Conservation (phyloP, 2,113 vertebrate genomes). For the Cephalopterus ornatus region DNA sequence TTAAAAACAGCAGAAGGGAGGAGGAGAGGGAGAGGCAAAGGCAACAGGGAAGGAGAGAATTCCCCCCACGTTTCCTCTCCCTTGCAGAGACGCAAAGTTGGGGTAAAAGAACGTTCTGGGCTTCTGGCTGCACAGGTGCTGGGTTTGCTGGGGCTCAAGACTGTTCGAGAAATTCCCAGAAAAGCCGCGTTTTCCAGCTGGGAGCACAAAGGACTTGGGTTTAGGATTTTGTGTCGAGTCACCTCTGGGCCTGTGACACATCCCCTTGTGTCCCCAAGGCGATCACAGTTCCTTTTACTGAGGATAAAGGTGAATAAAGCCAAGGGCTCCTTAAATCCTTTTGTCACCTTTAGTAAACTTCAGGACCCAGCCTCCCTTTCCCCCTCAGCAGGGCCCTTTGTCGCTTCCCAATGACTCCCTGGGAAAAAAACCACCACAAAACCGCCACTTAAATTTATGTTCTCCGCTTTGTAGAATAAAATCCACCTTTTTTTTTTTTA, state of each 20-base stretch:
- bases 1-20: not conserved
- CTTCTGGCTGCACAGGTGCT: not conserved
- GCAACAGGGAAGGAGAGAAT: not conserved
- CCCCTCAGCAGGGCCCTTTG: not conserved
- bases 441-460: not conserved
- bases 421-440: not conserved
- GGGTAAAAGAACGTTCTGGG: accelerated
- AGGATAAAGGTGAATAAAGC: not conserved
- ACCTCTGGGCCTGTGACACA: not conserved
- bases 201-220: not conserved
- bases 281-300: not conserved
- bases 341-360: not conserved
- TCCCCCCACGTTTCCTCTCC: accelerated
- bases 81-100: not conserved
- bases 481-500: not conserved
- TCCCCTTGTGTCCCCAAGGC: not conserved
- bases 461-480: not conserved
- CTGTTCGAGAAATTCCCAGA: not conserved
- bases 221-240: not conserved
- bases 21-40: not conserved
- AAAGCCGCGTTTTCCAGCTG: not conserved
- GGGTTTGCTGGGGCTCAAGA: not conserved
- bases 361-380: not conserved
- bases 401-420: not conserved
- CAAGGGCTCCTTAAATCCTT: not conserved